Evolutionary conservation across 2,888 invertebrate genomes (phyloP).

Genomic region (Ceraclea dissimilis): DNA sequence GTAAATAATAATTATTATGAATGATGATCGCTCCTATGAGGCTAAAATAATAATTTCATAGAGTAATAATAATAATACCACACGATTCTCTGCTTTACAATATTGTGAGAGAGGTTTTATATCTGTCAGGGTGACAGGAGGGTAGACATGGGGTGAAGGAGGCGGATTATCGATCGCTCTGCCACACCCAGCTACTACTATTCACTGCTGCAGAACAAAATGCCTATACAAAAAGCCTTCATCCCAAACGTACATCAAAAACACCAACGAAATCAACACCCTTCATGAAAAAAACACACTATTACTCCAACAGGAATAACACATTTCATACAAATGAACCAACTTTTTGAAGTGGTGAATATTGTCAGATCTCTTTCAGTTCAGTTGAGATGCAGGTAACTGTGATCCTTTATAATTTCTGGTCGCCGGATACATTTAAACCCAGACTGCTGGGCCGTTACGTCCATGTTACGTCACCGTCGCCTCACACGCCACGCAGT

Average conservation of each 20-base stretch:
- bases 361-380: neutral
- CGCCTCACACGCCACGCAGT: slow-evolving; percentile 12
- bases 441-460: slow-evolving; percentile 15
- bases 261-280: neutral
- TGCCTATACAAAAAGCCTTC: slow-evolving; percentile 3
- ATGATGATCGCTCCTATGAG: too few species aligned
- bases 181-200: slow-evolving; percentile 13
- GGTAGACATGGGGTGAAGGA: slow-evolving; percentile 7
- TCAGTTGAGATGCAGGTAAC: neutral
- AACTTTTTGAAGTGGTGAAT: neutral
- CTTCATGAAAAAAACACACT: neutral
- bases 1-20: too few species aligned
- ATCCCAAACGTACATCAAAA: neutral
- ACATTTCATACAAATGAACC: neutral
- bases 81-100: too few species aligned
- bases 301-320: neutral
- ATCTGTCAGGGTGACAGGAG: neutral
- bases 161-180: slow-evolving; percentile 16
- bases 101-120: too few species aligned
- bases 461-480: slow-evolving; percentile 18
- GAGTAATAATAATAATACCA: too few species aligned
- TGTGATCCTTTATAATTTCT: slow-evolving; percentile 3
- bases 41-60: too few species aligned
- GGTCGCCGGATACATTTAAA: slow-evolving; percentile 6
- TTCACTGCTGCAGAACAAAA: slow-evolving; percentile 3